Base-by-base conservation (phyloP, 2,113 vertebrate species). In the Protobothrops mucrosquamatus region DNA sequence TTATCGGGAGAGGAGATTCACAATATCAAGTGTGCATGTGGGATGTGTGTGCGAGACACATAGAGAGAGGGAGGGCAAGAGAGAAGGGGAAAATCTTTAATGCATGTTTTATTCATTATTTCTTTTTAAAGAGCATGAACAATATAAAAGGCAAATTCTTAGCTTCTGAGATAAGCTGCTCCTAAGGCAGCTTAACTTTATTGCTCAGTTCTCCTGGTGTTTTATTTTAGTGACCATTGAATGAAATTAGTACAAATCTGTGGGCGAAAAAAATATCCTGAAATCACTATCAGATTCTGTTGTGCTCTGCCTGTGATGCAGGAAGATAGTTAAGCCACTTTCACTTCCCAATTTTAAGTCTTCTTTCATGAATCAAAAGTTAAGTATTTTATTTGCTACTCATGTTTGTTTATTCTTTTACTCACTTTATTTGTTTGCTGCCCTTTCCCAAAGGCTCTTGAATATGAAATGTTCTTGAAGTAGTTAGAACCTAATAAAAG, bases 401-500 rank as follows among this genome's bases (percentile, higher is more conserved):
- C 94, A 92, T 81, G 24, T 22, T 81, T 39, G 22, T 39, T 81
- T 81, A 81, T 81, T 81, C 74, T 20, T 81, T 81, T 81, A 43
- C 18, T 81, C 18, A 39, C n/a, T 81, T 81, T 81, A 43, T 81
- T 6, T 81, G 74, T 81, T 81, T 81, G 7, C 74, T 22, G 18
- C 6, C 74, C 34, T 22, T 81, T 81, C 74, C 34, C 34, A 81
- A 22, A 81, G 69, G 34, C 69, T 81, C 94, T 92, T 52, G 39
- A 94, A 52, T 86, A 91, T 26, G 85, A 87, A 85, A 74, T 92
- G 54, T 43, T 29, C 87, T 94, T 34, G 90, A 56, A 93, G 86
- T 22, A 90, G 55, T n/a, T 91, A 87, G 81, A 92, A 88, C 86
- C 86, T 91, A 91, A 92, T 92, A 91, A 23, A 94, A 94, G 74